Percentiles rank a stretch among this genome's conserved stretches.
phyloP scores from a whole-genome alignment of 2,888 invertebrate species.

The Pherbina coryleti region DNA sequence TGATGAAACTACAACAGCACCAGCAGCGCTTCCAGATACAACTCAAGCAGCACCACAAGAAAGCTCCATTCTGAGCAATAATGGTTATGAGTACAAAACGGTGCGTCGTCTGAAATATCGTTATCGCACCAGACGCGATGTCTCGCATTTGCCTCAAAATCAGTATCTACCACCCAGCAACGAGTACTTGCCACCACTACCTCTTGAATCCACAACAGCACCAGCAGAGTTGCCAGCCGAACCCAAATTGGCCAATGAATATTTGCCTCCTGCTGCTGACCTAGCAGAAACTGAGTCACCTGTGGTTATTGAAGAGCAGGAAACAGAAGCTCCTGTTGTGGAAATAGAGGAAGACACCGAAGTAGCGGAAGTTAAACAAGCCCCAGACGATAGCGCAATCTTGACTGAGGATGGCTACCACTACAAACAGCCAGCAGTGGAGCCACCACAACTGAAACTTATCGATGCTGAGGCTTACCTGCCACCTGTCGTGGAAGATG shows the following conservation, averaged over 20 bases:
- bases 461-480: constrained; percentile 46
- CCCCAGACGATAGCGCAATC: constrained; percentile 49
- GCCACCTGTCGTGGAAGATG: constrained; percentile 50
- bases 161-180: constrained; percentile 52
- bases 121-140: constrained; percentile 59
- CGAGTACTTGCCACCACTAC: constrained; percentile 34
- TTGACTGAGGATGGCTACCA: constrained; percentile 61
- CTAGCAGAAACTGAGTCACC: background rate
- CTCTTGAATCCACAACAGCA: background rate
- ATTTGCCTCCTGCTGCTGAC: constrained; percentile 54
- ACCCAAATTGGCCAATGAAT: constrained; percentile 41
- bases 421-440: constrained; percentile 56
- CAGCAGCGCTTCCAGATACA: constrained; percentile 7
- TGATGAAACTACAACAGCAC: background rate
- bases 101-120: constrained; percentile 57
- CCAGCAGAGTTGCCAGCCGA: background rate
- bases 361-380: background rate
- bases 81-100: constrained; percentile 59
- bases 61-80: constrained; percentile 47
- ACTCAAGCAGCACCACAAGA: constrained; percentile 30
- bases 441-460: constrained; percentile 49
- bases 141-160: constrained; percentile 56
- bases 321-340: constrained; percentile 15
- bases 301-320: background rate
- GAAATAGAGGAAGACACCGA: constrained; percentile 26